Conservation (phyloP, 2,888 invertebrate species). For the Aricia artaxerxes region DNA sequence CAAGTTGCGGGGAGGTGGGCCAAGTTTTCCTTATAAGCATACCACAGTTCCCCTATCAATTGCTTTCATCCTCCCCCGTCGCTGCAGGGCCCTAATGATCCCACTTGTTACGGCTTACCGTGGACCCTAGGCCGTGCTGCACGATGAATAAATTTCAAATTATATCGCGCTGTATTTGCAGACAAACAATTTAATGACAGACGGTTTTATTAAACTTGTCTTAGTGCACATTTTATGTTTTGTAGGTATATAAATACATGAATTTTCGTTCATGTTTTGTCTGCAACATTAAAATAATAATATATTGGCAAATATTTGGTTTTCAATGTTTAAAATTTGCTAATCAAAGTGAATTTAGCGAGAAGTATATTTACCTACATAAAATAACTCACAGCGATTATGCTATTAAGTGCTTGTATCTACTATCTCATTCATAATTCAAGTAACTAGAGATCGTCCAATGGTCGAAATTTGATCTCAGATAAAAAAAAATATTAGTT, state of each 20-base stretch:
- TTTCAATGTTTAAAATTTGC: too few species aligned
- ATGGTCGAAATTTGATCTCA: too few species aligned
- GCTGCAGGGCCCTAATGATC: conserved; percentile 69
- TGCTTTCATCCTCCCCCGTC: conserved; percentile 50
- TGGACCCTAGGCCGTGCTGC: conserved; percentile 74
- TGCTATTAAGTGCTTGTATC: too few species aligned
- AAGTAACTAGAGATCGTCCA: too few species aligned
- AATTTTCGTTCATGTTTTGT: too few species aligned
- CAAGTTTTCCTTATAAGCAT: conserved; percentile 76
- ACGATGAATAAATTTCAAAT: conserved; percentile 73
- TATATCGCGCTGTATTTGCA: conserved; percentile 52
- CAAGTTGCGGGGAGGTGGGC: conserved; percentile 61
- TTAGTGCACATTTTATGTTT: not conserved
- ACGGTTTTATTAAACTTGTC: conserved; percentile 22
- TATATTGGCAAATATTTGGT: too few species aligned
- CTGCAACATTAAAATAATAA: too few species aligned
- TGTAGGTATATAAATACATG: not conserved
- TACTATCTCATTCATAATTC: too few species aligned
- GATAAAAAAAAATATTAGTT: too few species aligned
- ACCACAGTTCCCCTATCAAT: conserved; percentile 77
- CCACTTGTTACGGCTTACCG: conserved; percentile 78
- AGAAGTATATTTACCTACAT: too few species aligned
- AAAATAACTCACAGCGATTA: too few species aligned
- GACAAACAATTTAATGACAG: conserved; percentile 16
- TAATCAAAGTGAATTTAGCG: too few species aligned